Evolutionary conservation across 2,888 invertebrate species (phyloP).

Genomic region (Diploptera punctata): DNA sequence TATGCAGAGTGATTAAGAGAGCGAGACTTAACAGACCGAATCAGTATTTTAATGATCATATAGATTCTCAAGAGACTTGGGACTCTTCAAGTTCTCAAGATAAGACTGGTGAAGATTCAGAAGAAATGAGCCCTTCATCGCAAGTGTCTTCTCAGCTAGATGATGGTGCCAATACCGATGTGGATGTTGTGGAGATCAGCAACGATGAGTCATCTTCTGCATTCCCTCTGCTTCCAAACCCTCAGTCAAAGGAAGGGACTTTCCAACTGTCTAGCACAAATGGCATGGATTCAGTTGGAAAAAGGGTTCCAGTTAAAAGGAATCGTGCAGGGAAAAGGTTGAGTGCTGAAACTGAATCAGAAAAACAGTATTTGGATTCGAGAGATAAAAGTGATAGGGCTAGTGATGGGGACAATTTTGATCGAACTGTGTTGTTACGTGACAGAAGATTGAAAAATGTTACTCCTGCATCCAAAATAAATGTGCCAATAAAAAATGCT

Average conservation of each 20-base stretch:
- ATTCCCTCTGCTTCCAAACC: conserved; percentile 22
- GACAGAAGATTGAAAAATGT: background rate
- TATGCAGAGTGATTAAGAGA: conserved; percentile 30
- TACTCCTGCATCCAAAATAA: conserved; percentile 13
- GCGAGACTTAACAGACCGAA: conserved; percentile 33
- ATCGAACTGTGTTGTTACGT: conserved; percentile 1
- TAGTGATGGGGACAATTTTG: conserved; percentile 7
- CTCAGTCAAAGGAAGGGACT: conserved; percentile 4
- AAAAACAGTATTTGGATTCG: conserved; percentile 47
- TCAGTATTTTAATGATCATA: conserved; percentile 38
- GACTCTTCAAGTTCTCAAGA: conserved; percentile 41
- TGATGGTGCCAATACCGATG: conserved; percentile 28
- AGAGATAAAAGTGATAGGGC: conserved; percentile 48
- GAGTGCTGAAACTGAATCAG: conserved; percentile 58
- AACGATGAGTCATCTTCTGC: conserved; percentile 31
- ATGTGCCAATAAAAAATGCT: conserved; percentile 8
- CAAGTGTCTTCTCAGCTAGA: conserved; percentile 15
- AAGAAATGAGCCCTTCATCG: conserved; percentile 20
- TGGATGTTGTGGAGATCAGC: conserved; percentile 26
- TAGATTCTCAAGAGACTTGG: conserved; percentile 41
- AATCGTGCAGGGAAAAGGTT: conserved; percentile 50
- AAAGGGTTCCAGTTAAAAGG: conserved; percentile 8
- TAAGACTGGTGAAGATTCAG: conserved; percentile 36
- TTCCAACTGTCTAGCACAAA: conserved; percentile 26
- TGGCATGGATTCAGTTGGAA: conserved; percentile 21